Percentiles rank a stretch among this genome's conserved stretches.
These are phyloP conservation scores for Pyrgilauda ruficollis DNA, from an alignment of 2,113 vertebrate genomes.

Conservation along the genomic window DNA sequence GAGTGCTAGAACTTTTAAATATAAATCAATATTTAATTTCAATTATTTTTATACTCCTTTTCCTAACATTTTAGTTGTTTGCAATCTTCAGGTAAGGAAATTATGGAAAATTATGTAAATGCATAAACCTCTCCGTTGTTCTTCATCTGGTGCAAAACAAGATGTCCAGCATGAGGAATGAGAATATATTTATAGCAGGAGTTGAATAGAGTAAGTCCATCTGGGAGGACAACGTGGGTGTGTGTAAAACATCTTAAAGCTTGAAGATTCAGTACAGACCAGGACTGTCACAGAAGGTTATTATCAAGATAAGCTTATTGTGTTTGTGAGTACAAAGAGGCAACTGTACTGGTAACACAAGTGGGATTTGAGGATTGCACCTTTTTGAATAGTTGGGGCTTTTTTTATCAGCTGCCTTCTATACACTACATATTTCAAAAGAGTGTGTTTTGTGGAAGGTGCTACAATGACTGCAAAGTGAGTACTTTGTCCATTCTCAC, in stretches of 20 bases:
- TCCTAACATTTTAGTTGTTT: background rate
- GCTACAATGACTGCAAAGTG: background rate
- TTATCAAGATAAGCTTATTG: slow-evolving; percentile 9
- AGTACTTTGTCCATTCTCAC: background rate
- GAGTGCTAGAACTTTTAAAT: background rate
- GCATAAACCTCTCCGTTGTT: background rate
- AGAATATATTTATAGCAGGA: background rate
- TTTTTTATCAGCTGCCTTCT: background rate
- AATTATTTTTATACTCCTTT: background rate
- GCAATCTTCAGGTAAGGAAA: background rate
- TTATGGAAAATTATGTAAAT: background rate
- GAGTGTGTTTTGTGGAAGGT: background rate
- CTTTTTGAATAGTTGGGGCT: background rate
- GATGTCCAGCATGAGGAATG: background rate
- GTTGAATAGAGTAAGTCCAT: background rate
- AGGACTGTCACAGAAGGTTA: background rate
- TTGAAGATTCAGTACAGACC: background rate
- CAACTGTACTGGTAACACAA: slow-evolving; percentile 6
- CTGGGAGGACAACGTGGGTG: background rate
- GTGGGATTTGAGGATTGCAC: background rate
- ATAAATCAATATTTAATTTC: background rate
- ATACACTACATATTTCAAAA: background rate
- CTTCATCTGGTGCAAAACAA: background rate
- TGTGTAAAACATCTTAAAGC: background rate
- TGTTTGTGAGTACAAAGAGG: background rate